Evolutionary conservation across 1,140 invertebrate genomes (phyloP), one percentile per base, ranked within the genome.

Genomic region (Gonioctena quinquepunctata): DNA sequence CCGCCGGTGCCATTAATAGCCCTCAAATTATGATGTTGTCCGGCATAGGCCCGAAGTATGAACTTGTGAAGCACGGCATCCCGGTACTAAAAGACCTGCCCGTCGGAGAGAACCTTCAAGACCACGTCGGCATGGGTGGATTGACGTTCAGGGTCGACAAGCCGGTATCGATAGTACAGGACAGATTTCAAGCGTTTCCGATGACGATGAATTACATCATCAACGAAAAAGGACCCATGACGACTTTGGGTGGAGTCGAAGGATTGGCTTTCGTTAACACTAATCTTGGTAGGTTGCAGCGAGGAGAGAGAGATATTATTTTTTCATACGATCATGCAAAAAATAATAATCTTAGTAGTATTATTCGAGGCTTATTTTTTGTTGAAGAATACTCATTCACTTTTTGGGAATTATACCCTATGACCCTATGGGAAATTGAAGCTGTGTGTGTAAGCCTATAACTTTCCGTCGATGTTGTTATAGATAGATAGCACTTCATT

Each of bases 1-100:
- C 92, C 1, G 92, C 92, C 1, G 94, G 94, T 0, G 88, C 92
- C 0, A 92, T 96, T 4, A 93, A 93, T 62, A 90, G 88, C 18
- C 91, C 94, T 0, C 93, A 95, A 72, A 80, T 97, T 26, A 81
- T 97, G 59, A 95, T 96, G 94, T 78, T 96, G 0, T 96, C 94
- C 0, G 95, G 95, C 0, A 87, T 96, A 50, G 95, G 95, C 0
- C 94, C 94, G 0, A 86, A 85, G 27, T 85, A 91, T 3, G 93
- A 96, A 71, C 84, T 97, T 6, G 81, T 85, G 50, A 83, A 90
- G 33, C 81, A 92, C 16, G 89, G 90, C 3, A 92, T 96, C 33
- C 87, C 87, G 6, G 88, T 93, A 0, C 69, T 94, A 0, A 89
- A 89, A 76, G 89, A 96, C 82, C 84, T 94, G n/a, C 89, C 88